Base-by-base conservation (phyloP, 2,113 vertebrate species). In the Istiophorus platypterus region DNA sequence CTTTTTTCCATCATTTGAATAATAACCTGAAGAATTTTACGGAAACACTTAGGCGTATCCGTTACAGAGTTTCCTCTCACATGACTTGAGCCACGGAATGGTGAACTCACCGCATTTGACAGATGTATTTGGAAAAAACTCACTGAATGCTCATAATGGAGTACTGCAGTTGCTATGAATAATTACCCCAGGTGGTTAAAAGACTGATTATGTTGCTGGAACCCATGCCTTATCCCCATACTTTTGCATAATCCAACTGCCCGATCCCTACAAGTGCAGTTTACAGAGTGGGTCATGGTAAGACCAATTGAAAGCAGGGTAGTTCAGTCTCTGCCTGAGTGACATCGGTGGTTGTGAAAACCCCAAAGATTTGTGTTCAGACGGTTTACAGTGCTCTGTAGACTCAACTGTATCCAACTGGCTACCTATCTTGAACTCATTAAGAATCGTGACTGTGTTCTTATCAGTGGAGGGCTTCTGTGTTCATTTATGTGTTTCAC, bases 161-260 rank as follows among this genome's bases (percentile, higher is more conserved):
- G 6, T 49, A 49, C 7, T 49, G 22, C 47, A 49, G 42, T 37
- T 64, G 17, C 17, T 72, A 20, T 26, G 51, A 47, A 57, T 34
- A 45, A 37, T 65, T 85, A 76, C 22, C 45, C 14, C 75, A 1
- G 15, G 73, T 84, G 78, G 56, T 77, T 71, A 61, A 58, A 81
- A 59, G 13, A 80, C 58, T 54, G 69, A 83, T 76, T 85, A 74
- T 73, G 45, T 26, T 47, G 27, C 24, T 63, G 75, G 81, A 81
- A 59, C 76, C 49, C 76, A 51, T 62, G 42, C 10, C 72, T 87
- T 87, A 88, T 90, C 84, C 5, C 39, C 61, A 68, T 24, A 45
- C 74, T n/a, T 80, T 74, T 82, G 13, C 65, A 56, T 61, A 42
- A 47, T 14, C 42, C 52, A 29, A 72, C 54, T 70, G 67, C 34